Evolutionary conservation across 2,888 invertebrate genomes (phyloP).

Genomic region (Heliconius ismenius): DNA sequence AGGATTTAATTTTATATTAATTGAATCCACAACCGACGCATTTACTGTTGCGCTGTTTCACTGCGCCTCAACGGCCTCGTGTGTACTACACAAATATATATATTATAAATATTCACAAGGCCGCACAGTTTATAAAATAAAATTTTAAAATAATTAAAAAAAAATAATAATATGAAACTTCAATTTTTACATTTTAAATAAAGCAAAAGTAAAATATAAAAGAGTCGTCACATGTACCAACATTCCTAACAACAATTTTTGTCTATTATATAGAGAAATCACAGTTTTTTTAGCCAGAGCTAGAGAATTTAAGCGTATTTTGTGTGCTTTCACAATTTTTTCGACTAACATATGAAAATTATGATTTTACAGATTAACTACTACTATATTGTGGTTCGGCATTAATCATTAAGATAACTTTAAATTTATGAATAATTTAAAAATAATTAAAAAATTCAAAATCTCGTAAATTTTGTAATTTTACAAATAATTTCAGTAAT

Average conservation of each 20-base stretch:
- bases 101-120: no score
- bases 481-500: not conserved
- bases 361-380: not conserved
- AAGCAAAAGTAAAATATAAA: not conserved
- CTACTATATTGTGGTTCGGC: not conserved
- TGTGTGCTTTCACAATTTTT: constrained; percentile 15
- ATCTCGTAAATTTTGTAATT: not conserved
- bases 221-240: constrained; percentile 34
- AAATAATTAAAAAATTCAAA: no score
- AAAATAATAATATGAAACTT: no score
- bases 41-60: no score
- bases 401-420: not conserved
- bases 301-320: constrained; percentile 21
- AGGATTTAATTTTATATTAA: no score
- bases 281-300: constrained; percentile 35
- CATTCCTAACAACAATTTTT: constrained; percentile 39
- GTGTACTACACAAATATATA: no score
- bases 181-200: no score
- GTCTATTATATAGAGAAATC: constrained; percentile 39
- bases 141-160: no score
- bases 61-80: no score
- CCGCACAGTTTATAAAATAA: no score
- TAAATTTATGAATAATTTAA: not conserved
- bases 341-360: not conserved
- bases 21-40: no score